Evolutionary conservation across 2,888 invertebrate species (phyloP), one percentile per base, ranked within the genome.

Genomic region (Spodoptera exigua): DNA sequence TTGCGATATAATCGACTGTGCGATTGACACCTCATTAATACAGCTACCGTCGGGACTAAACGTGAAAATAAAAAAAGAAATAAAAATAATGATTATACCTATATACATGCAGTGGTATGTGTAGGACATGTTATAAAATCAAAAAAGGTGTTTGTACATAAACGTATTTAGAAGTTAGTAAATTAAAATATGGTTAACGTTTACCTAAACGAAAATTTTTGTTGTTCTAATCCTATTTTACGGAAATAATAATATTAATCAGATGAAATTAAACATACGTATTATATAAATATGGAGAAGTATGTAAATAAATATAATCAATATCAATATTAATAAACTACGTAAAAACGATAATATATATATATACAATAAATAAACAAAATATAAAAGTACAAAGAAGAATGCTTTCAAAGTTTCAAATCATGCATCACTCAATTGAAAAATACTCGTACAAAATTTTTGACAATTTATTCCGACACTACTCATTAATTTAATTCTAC

Each of bases 1-100:
- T 90, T 94, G 94, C 55, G 94, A 94, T 86, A 94, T 94, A 61
- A 94, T 94, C n/a, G 94, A 94, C 75, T 94, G 94, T 58, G 94
- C 93, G 78, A 94, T 94, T 40, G 94, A 94, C 61, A 93, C 90
- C 80, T 94, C 94, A 73, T 92, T 94, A 83, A 94, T 69, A 87
- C 94, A 94, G 93, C 93, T 94, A 90, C 94, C 94, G 73, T 94
- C 94, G 80, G 94, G 94, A 89, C 94, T 94, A 84, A 80, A 85
- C 80, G 63, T 43, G 53, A 27, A 71, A 68, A 68, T 48, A 67
- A 67, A 59, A n/a, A 61, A 56, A 57, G 21, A 27, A 66, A 63
- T 17, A 53, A 62, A 47, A 53, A 74, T 18, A 53, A 75, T 51
- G 47, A 55, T 53, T 63, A 56, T n/a, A n/a, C n/a, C n/a, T n/a